Base-by-base conservation (phyloP, 2,888 invertebrate species). In the Sminthurides aquaticus region DNA sequence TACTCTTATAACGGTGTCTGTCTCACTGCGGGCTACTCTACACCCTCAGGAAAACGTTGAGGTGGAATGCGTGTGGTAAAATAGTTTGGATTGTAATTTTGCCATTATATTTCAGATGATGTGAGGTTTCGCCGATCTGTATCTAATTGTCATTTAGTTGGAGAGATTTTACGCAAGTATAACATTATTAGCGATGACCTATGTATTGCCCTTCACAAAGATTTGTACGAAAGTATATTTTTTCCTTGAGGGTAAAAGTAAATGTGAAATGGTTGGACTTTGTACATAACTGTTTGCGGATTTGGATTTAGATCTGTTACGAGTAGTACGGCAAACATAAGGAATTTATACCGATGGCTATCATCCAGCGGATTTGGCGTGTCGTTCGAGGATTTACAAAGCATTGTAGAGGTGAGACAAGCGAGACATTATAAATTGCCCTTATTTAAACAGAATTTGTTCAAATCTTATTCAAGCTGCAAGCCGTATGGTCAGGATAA, bases 161-260 rank as follows among this genome's bases (percentile, higher is more conserved):
- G 64, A 43, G 60, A 64, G 43, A 64, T 64, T 11, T 26, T 64
- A n/a, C 49, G 64, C 25, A 64, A 64, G 25, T 64, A 34, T 52
- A 64, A 64, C 27, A 22, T 64, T 15, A 64, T 64, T 22, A 55
- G 55, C 28, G 64, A 64, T 25, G 64, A 64, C 24, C 64, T 60
- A 52, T 59, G 55, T n/a, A 55, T 64, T 18, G 29, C 60, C 18
- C 28, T 64, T 5, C 49, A 26, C 20, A 64, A 64, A 27, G 58
- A 20, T 18, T 26, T 55, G 64, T 57, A 27, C 24, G 28, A 8
- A n/a, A n/a, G n/a, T n/a, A n/a, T n/a, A n/a, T n/a, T n/a, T n/a
- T n/a, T n/a, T n/a, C n/a, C n/a, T 18, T 25, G 3, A n/a, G 24
- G n/a, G 25, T 56, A 25, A 25, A n/a, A n/a, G n/a, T n/a, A n/a